Base-by-base conservation (phyloP, 2,113 vertebrate genomes). In the Neolamprologus variostigma region DNA sequence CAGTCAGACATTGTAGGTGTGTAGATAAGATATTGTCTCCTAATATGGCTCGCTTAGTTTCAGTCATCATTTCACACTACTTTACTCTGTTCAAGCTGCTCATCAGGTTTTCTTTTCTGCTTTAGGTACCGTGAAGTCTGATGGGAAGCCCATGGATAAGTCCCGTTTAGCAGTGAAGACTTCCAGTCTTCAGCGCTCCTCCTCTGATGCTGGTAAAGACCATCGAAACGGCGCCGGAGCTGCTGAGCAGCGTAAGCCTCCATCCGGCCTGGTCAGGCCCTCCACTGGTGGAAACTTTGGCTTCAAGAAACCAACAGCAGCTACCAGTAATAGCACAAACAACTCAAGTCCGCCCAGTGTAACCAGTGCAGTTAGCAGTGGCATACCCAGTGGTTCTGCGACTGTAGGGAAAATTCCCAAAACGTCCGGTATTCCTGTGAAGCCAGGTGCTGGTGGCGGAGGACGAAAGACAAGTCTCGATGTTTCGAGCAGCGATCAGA, bases 391-490 rank as follows among this genome's bases (percentile, higher is more conserved):
- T 2, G 91, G 96, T 61, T 97, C 97, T 0, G 95, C 96, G 23
- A 96, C 97, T 0, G 96, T 97, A 0, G 96, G 97, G 57, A 99
- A 99, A 95, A 94, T 92, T 86, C 97, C 98, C 89, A 99, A 98
- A 95, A 97, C 97, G 9, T 98, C 98, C 0, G 97, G 98, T 73
- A 99, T 99, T 86, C 98, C 98, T 0, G 97, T 99, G n/a, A 99
- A 99, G 93, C 98, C 98, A 0, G 95, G 94, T 9, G 94, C 86
- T 54, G 87, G 83, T 81, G 91, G 87, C 7, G 92, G 87, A 55
- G 97, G 97, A 12, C 96, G 98, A 13, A 99, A 99, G 91, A 99
- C 97, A 0, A 99, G 98, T 89, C 92, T 99, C 3, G 98, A 99
- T 12, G 98, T 98, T 40, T 97, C 98, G 40, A 97, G 94, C 1